These are phyloP conservation scores for Tethea ocularis DNA, from an alignment of 2,888 invertebrate genomes.

Conservation along the genomic window DNA sequence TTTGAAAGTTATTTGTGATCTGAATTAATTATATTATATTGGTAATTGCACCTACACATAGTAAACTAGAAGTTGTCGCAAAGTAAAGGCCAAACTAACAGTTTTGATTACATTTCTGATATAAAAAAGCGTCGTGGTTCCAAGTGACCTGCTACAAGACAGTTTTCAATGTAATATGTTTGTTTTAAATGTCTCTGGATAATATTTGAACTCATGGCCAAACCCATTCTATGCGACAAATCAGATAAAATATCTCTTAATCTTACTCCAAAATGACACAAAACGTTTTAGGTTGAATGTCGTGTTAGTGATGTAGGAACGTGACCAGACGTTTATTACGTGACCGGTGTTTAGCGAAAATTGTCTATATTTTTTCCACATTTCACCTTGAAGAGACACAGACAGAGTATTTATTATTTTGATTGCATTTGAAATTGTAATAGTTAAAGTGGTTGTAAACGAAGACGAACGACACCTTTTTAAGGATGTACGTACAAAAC, in stretches of 20 bases:
- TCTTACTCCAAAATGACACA: constrained; percentile 3
- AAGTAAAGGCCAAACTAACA: neutral
- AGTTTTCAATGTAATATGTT: neutral
- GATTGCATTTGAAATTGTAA: neutral
- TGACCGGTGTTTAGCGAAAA: constrained; percentile 10
- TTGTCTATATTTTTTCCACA: constrained; percentile 4
- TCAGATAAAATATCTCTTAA: constrained; percentile 1
- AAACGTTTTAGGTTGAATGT: constrained; percentile 6
- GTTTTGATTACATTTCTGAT: neutral
- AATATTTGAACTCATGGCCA: neutral
- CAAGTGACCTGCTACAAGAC: neutral
- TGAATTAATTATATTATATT: neutral
- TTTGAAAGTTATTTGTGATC: neutral
- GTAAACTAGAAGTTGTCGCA: too few relatives aligned
- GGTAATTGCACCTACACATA: neutral
- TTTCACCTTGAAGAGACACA: neutral
- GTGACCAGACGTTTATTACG: constrained; percentile 10
- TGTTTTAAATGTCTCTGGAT: neutral
- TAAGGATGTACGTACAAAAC: constrained; percentile 34
- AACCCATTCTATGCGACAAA: neutral
- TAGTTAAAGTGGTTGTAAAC: constrained; percentile 1
- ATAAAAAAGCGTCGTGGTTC: too few relatives aligned
- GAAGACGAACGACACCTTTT: constrained; percentile 7
- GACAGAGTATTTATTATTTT: neutral
- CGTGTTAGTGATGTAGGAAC: neutral